A percentile compares a stretch with the other conserved stretches of the same genome.
Conservation (phyloP, 2,113 vertebrate species). For the Falcunculus frontatus region DNA sequence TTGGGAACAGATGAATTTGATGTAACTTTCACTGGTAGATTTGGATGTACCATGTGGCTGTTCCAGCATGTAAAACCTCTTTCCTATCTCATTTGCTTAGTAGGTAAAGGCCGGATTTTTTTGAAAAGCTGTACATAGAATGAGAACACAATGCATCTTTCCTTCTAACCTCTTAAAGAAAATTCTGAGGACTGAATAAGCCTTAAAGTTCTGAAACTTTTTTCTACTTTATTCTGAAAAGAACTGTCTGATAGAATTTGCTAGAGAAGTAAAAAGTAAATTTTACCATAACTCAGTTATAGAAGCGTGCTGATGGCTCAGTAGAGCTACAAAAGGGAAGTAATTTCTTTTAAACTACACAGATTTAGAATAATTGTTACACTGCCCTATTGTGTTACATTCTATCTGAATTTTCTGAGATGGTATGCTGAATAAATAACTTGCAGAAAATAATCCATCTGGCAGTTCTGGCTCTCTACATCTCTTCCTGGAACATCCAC, state of each 20-base stretch:
- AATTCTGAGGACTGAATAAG: background rate
- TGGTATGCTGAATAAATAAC: background rate
- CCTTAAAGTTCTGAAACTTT: background rate
- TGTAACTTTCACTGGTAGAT: background rate
- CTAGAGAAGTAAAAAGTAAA: background rate
- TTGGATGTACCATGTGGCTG: background rate
- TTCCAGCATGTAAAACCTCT: background rate
- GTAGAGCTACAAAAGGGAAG: background rate
- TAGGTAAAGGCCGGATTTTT: background rate
- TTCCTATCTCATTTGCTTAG: background rate
- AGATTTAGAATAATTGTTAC: background rate
- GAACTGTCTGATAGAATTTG: background rate
- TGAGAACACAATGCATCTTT: background rate
- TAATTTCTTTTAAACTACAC: background rate
- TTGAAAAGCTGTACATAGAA: background rate
- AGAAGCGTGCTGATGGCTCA: background rate
- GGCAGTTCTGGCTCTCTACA: background rate
- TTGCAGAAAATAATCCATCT: conserved; percentile 33
- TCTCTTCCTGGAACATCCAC: background rate
- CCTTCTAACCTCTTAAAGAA: background rate
- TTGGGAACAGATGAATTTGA: background rate
- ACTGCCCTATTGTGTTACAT: background rate
- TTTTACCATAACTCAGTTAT: background rate
- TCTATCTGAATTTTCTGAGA: background rate
- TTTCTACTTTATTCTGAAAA: background rate